These are phyloP conservation scores for Eilema griseolum DNA, from an alignment of 2,888 invertebrate genomes.

Conservation along the genomic window DNA sequence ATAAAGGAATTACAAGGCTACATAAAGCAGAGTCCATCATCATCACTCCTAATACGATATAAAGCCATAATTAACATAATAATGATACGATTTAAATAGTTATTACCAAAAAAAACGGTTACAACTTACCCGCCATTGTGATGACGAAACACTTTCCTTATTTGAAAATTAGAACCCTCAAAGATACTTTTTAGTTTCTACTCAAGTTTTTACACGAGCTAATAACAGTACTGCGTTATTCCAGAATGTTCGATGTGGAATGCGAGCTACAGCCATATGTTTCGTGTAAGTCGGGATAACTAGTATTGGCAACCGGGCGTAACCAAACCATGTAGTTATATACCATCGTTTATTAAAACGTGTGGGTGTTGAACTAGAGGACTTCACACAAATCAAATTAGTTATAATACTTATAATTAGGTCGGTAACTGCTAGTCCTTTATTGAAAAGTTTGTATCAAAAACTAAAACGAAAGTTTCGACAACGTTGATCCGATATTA, in stretches of 20 bases:
- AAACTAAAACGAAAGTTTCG: slow-evolving; percentile 8
- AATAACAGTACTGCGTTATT: slow-evolving; percentile 71
- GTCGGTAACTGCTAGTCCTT: slow-evolving; percentile 14
- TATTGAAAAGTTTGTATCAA: slow-evolving; percentile 1
- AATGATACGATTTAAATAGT: slow-evolving; percentile 31
- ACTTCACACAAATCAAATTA: slow-evolving; percentile 29
- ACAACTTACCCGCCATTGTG: slow-evolving; percentile 51
- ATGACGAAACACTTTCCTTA: slow-evolving; percentile 33
- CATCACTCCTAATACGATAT: slow-evolving; percentile 47
- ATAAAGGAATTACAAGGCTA: slow-evolving; percentile 44
- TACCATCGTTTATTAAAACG: slow-evolving; percentile 48
- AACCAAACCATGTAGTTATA: slow-evolving; percentile 47
- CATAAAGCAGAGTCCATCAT: slow-evolving; percentile 36
- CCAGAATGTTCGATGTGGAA: slow-evolving; percentile 73
- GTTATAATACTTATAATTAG: slow-evolving; percentile 27
- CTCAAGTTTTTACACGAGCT: slow-evolving; percentile 60
- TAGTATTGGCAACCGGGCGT: slow-evolving; percentile 63
- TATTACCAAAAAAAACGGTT: slow-evolving; percentile 33
- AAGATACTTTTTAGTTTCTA: slow-evolving; percentile 37
- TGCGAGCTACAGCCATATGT: slow-evolving; percentile 76
- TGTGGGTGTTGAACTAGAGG: slow-evolving; percentile 40
- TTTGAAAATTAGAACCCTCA: slow-evolving; percentile 29
- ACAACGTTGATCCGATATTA: slow-evolving; percentile 19
- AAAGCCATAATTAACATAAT: slow-evolving; percentile 45
- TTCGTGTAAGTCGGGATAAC: slow-evolving; percentile 69